Conservation (phyloP, 2,888 invertebrate species). For the Nycteola revayana region DNA sequence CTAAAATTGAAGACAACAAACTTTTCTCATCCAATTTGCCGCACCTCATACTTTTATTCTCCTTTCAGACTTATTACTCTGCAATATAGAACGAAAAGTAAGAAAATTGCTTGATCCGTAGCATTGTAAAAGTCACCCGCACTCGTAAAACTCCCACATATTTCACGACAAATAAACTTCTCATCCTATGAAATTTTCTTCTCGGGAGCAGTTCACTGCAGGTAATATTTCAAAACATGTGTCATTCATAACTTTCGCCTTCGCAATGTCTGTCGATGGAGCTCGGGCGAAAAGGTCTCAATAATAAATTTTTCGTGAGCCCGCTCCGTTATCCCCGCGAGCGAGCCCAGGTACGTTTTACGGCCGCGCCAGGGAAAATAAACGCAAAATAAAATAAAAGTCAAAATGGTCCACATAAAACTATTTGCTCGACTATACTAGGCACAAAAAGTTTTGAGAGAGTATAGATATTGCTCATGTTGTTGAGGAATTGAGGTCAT, state of each 20-base stretch:
- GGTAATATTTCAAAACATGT: constrained; percentile 83
- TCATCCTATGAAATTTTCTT: constrained; percentile 76
- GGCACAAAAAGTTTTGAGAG: constrained; percentile 58
- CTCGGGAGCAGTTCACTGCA: constrained; percentile 74
- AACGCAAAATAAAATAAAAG: constrained; percentile 82
- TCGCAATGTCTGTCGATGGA: constrained; percentile 82
- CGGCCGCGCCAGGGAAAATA: constrained; percentile 79
- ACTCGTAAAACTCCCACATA: constrained; percentile 79
- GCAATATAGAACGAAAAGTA: constrained; percentile 61
- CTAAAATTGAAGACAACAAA: too few species aligned
- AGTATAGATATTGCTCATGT: constrained; percentile 42
- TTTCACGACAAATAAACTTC: constrained; percentile 81
- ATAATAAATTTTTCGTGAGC: constrained; percentile 81
- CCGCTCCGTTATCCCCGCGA: constrained; percentile 76
- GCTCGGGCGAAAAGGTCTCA: constrained; percentile 78
- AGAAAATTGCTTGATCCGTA: constrained; percentile 72
- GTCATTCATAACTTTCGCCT: constrained; percentile 82
- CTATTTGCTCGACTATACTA: constrained; percentile 72
- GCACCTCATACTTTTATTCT: constrained; percentile 71
- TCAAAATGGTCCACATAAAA: constrained; percentile 79
- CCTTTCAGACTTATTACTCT: constrained; percentile 66
- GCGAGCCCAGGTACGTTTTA: constrained; percentile 80
- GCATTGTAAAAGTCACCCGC: constrained; percentile 72
- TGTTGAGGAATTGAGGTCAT: constrained; percentile 38
- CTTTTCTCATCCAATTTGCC: constrained; percentile 75